These are phyloP conservation scores for Macrosteles quadrilineatus DNA, from an alignment of 1,140 invertebrate genomes.

Conservation along the genomic window DNA sequence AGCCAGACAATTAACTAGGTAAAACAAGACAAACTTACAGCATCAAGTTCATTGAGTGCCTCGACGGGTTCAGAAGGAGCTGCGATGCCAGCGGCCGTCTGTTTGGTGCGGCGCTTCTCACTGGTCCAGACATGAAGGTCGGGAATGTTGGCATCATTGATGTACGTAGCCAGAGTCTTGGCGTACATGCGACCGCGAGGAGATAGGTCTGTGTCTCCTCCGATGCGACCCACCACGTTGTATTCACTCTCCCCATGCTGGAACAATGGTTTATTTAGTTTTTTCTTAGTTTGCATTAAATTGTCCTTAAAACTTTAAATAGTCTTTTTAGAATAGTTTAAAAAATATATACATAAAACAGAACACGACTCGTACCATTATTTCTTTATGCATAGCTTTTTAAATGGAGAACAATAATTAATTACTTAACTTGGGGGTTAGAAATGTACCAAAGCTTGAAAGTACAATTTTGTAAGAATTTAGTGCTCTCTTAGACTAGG, in stretches of 20 bases:
- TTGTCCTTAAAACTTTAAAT: neutral
- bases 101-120: slow-evolving; percentile 80
- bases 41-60: slow-evolving; percentile 88
- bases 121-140: slow-evolving; percentile 87
- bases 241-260: slow-evolving; percentile 93
- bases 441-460: too few species aligned
- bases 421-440: too few species aligned
- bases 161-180: slow-evolving; percentile 68
- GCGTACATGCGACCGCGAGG: slow-evolving; percentile 79
- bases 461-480: too few species aligned
- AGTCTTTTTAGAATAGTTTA: slow-evolving; percentile 5
- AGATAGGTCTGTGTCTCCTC: slow-evolving; percentile 84
- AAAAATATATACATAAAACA: too few species aligned
- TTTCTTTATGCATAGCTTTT: too few species aligned
- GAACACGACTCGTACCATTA: too few species aligned
- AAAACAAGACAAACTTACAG: slow-evolving; percentile 69
- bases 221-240: slow-evolving; percentile 88
- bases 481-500: too few species aligned
- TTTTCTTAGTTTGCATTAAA: slow-evolving; percentile 12
- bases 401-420: too few species aligned
- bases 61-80: slow-evolving; percentile 77
- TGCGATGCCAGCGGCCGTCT: slow-evolving; percentile 78
- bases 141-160: slow-evolving; percentile 61
- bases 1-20: too few species aligned
- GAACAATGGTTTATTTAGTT: slow-evolving; percentile 39